These are phyloP conservation scores for Hydrotaea diabolus DNA, from an alignment of 2,888 invertebrate genomes.

Conservation along the genomic window DNA sequence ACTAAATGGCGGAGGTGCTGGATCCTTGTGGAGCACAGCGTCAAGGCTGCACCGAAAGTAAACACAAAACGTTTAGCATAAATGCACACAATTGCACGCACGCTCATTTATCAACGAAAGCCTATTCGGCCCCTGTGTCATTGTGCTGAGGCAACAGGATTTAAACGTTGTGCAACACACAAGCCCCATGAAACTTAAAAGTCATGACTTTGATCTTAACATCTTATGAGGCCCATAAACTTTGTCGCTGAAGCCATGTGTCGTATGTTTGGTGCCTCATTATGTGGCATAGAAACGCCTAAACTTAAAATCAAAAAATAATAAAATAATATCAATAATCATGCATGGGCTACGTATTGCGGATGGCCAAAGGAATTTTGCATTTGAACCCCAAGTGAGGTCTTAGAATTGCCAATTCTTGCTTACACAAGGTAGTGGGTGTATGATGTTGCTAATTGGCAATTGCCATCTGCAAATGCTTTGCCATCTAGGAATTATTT, in stretches of 20 bases:
- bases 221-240: conserved; percentile 26
- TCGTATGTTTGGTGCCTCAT: not conserved
- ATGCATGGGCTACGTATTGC: not conserved
- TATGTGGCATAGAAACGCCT: not conserved
- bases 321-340: not conserved
- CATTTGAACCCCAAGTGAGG: too few species aligned
- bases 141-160: not conserved
- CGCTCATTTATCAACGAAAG: not conserved
- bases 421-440: too few species aligned
- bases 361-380: not conserved
- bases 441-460: not conserved
- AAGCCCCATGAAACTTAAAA: conserved; percentile 18
- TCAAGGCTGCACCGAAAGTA: not conserved
- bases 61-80: conserved; percentile 13
- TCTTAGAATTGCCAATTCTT: not conserved
- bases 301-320: not conserved
- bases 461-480: not conserved
- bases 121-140: not conserved
- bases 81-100: not conserved
- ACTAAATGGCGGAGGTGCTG: not conserved
- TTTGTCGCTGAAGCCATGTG: not conserved
- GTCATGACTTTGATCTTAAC: conserved; percentile 65
- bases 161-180: not conserved
- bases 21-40: not conserved
- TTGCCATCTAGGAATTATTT: too few species aligned